Conservation (phyloP, 2,113 vertebrate genomes). For the Pelusios castaneus region DNA sequence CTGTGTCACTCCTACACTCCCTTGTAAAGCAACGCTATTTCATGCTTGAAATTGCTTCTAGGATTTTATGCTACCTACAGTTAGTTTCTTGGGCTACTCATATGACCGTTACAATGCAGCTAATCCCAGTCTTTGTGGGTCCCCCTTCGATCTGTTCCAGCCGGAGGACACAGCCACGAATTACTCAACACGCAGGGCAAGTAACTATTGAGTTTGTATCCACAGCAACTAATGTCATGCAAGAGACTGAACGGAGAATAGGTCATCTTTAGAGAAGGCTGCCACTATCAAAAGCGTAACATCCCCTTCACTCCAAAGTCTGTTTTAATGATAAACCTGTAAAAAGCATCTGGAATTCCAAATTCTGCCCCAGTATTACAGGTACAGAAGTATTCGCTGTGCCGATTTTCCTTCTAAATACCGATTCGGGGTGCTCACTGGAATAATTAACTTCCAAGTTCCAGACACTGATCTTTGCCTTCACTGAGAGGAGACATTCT, state of each 20-base stretch:
- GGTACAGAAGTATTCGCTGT: not conserved
- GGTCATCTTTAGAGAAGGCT: not conserved
- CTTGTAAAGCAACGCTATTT: not conserved
- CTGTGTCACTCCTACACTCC: not conserved
- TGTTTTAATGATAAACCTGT: not conserved
- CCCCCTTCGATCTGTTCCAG: not conserved
- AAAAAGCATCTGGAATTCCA: not conserved
- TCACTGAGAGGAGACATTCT: not conserved
- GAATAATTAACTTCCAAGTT: not conserved
- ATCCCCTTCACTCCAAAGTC: not conserved
- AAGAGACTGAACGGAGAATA: not conserved
- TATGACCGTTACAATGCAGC: not conserved
- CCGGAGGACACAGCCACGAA: not conserved
- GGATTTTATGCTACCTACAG: not conserved
- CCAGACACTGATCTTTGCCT: not conserved
- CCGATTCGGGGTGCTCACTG: not conserved
- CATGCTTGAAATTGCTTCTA: not conserved
- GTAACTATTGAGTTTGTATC: not conserved
- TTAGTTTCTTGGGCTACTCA: not conserved
- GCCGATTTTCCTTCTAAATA: not conserved
- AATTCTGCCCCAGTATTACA: not conserved
- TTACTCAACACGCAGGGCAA: not conserved
- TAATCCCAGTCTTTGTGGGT: not conserved
- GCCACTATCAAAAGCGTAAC: not conserved
- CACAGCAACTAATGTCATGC: not conserved